Evolutionary conservation across 37 sponge, comb jelly and placozoan genomes (phyloP), one percentile per base, ranked within the genome.

Genomic region (Aplysina aerophoba): DNA sequence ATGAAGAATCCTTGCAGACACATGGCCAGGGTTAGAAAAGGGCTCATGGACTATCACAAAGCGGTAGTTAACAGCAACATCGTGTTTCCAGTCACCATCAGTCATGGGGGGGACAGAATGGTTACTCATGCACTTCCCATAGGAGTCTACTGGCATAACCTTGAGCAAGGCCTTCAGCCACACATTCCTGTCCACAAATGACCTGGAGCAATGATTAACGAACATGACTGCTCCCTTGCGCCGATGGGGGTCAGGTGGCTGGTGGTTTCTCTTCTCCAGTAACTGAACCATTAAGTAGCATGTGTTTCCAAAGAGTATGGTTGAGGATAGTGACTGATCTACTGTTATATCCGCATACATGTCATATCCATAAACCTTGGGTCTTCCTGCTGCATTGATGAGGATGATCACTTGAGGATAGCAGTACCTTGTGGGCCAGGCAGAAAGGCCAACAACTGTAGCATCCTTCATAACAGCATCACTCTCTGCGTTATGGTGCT

Each of bases 331-430:
- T 28, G 64, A 62, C 24, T 62, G 64, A 13, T 62, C 64, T 5
- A 62, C 64, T 62, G 28, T 28, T 28, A 62, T 62, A 28, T 62
- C 64, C 5, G 64, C 24, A 62, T 62, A 62, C 64, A 62, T 62
- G 28, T 62, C 64, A 62, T 62, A 62, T 62, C 64, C 64, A 62
- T 13, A 27, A 13, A 62, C 27, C 5, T 62, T 28, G 12, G 4
- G 64, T 4, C 24, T n/a, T n/a, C 64, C 28, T 28, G 27, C 27
- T 62, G 64, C 27, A 62, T 62, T 62, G 11, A 3, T 28, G 4
- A 62, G 11, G 28, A 62, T 27, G 2, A 62, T 27, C 28, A 27
- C 28, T 14, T 62, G 64, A 6, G 64, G 64, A 13, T 62, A 62
- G 28, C 64, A 62, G 64, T 62, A 62, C 64, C 64, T 62, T 14